phyloP scores from a whole-genome alignment of 2,113 vertebrate genomes.

The Spilogale gracilis region DNA sequence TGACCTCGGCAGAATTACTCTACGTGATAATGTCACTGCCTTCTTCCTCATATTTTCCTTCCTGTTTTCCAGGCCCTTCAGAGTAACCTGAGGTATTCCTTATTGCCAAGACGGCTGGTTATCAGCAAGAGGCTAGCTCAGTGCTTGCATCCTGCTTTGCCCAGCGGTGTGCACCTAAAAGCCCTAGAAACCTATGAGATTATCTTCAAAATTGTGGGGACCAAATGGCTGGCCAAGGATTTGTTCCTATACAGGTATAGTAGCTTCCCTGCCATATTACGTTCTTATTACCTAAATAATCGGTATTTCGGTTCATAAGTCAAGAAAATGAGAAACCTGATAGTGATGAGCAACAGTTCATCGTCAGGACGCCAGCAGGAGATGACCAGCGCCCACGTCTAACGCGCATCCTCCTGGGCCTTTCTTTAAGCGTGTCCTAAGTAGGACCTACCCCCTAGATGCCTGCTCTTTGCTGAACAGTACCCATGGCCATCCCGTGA shows the following conservation, averaged over 20 bases:
- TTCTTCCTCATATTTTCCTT: not conserved
- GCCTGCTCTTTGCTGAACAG: too few species aligned
- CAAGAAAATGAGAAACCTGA: not conserved
- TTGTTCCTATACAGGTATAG: conserved; percentile 95
- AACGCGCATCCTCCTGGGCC: accelerated
- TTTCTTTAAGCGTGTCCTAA: accelerated
- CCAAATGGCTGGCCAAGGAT: conserved; percentile 95
- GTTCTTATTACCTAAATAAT: too few species aligned
- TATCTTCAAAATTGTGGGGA: conserved; percentile 99
- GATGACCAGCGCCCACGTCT: accelerated
- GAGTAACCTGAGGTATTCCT: conserved; percentile 96
- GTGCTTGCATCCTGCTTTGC: conserved; percentile 97
- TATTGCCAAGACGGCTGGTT: conserved; percentile 94
- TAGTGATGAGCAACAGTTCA: accelerated
- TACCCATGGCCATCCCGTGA: accelerated
- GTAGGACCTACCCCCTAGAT: accelerated
- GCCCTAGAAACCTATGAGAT: conserved; percentile 98
- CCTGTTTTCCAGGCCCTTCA: conserved; percentile 93
- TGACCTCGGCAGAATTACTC: accelerated
- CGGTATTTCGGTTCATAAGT: not conserved
- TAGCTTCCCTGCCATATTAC: accelerated
- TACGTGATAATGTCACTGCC: accelerated
- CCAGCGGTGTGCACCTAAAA: conserved; percentile 98
- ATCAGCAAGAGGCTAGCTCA: conserved; percentile 98
- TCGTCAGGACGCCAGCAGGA: accelerated